These are phyloP conservation scores for Drosophila elegans DNA, from an alignment of 1,140 invertebrate species.

Conservation along the genomic window DNA sequence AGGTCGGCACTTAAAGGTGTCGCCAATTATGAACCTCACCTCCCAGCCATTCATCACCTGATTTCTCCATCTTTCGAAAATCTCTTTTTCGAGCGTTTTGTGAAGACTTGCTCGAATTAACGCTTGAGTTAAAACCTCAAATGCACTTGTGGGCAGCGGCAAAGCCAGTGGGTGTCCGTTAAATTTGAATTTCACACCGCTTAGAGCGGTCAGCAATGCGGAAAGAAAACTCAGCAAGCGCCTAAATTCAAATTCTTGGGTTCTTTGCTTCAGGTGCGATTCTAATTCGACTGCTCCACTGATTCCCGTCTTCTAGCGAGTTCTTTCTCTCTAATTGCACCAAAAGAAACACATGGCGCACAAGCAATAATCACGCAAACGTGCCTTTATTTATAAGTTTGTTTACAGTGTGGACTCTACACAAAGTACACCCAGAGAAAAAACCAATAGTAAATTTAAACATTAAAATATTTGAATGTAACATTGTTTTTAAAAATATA, in stretches of 20 bases:
- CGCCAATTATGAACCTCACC: constrained; percentile 67
- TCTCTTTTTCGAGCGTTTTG: constrained; percentile 30
- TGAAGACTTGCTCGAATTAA: constrained; percentile 79
- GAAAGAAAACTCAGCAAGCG: constrained; percentile 42
- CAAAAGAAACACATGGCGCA: constrained; percentile 26
- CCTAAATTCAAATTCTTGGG: constrained; percentile 19
- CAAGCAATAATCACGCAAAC: constrained; percentile 39
- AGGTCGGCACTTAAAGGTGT: constrained; percentile 81
- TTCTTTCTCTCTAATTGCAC: constrained; percentile 69
- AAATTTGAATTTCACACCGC: constrained; percentile 59
- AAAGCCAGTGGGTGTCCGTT: constrained; percentile 29
- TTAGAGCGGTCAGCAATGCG: constrained; percentile 66
- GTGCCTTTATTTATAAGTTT: not conserved
- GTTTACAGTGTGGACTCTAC: too few species aligned
- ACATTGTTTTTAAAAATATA: too few species aligned
- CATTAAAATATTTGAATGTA: too few species aligned
- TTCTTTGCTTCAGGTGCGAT: constrained; percentile 43
- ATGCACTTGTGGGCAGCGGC: constrained; percentile 43
- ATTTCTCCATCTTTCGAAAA: constrained; percentile 18
- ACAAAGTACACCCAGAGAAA: too few species aligned
- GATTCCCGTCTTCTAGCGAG: constrained; percentile 47
- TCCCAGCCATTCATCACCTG: constrained; percentile 4
- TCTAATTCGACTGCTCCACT: constrained; percentile 70
- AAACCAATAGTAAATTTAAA: too few species aligned
- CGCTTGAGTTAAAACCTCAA: constrained; percentile 52